These are phyloP conservation scores for Chaenodraco wilsoni DNA, from an alignment of 2,797 vertebrate genomes.

Conservation along the genomic window DNA sequence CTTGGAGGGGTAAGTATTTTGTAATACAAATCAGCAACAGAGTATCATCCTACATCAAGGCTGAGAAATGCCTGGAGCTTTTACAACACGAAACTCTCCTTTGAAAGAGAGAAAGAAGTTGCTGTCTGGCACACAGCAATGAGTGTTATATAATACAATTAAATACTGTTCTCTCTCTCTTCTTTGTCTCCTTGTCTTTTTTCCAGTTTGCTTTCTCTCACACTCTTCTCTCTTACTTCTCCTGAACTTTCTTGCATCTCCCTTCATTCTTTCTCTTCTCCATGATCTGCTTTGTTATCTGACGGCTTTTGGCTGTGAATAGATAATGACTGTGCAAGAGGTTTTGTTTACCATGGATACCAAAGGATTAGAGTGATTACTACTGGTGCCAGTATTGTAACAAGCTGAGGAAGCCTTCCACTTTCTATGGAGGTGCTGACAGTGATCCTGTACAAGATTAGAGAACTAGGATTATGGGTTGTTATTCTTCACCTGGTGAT, in stretches of 20 bases:
- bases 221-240: slow-evolving; percentile 39
- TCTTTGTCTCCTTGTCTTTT: slow-evolving; percentile 47
- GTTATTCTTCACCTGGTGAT: slow-evolving; percentile 70
- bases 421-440: slow-evolving; percentile 69
- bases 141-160: slow-evolving; percentile 75
- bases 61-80: slow-evolving; percentile 58
- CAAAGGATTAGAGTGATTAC: slow-evolving; percentile 74
- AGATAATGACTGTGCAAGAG: slow-evolving; percentile 73
- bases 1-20: slow-evolving; percentile 42
- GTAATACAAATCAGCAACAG: slow-evolving; percentile 53
- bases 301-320: slow-evolving; percentile 69
- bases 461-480: slow-evolving; percentile 67
- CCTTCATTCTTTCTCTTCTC: slow-evolving; percentile 45
- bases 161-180: slow-evolving; percentile 53
- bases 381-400: slow-evolving; percentile 74
- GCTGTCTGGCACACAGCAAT: slow-evolving; percentile 60
- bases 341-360: slow-evolving; percentile 73
- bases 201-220: slow-evolving; percentile 36
- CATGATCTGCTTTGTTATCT: slow-evolving; percentile 65
- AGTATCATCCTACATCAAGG: slow-evolving; percentile 60
- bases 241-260: slow-evolving; percentile 36
- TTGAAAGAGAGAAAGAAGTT: slow-evolving; percentile 67
- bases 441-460: slow-evolving; percentile 73
- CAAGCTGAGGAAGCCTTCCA: slow-evolving; percentile 61
- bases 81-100: slow-evolving; percentile 51